A percentile compares a stretch with the other conserved stretches of the same genome.
phyloP scores from a whole-genome alignment of 2,113 vertebrate species.

The Elephas maximus region DNA sequence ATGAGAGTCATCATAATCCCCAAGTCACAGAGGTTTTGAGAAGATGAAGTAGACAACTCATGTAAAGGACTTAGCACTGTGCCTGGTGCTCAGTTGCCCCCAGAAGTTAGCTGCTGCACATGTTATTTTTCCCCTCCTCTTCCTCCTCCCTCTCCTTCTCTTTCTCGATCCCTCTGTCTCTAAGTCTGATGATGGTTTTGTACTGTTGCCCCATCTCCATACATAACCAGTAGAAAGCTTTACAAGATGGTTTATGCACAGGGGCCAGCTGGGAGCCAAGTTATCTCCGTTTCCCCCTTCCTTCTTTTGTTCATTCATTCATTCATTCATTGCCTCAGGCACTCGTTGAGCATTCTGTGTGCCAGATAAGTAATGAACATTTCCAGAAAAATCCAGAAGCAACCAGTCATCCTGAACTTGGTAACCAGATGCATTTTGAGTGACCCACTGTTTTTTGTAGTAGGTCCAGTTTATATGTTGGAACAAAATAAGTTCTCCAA shows the following conservation, averaged over 20 bases:
- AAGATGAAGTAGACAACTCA: not conserved
- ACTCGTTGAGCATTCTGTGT: not conserved
- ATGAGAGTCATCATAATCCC: not conserved
- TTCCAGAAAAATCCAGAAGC: not conserved
- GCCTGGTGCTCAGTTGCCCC: not conserved
- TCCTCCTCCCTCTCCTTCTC: too few species aligned
- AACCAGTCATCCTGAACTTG: not conserved
- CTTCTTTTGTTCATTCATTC: not conserved
- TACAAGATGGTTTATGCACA: not conserved
- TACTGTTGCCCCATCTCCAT: not conserved
- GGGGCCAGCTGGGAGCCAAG: not conserved
- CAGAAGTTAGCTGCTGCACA: fast-evolving
- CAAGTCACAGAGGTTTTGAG: not conserved
- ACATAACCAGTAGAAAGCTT: not conserved
- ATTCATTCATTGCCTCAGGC: not conserved
- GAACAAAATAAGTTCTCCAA: not conserved
- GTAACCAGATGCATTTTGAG: not conserved
- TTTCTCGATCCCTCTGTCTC: not conserved
- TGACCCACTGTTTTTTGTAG: not conserved
- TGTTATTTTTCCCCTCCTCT: not conserved
- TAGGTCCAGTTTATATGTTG: not conserved
- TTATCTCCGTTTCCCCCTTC: not conserved
- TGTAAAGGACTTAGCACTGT: too few species aligned
- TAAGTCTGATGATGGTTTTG: not conserved
- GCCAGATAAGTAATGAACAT: not conserved